Evolutionary conservation across 2,888 invertebrate genomes (phyloP), one percentile per base, ranked within the genome.

Genomic region (Hyalella azteca): DNA sequence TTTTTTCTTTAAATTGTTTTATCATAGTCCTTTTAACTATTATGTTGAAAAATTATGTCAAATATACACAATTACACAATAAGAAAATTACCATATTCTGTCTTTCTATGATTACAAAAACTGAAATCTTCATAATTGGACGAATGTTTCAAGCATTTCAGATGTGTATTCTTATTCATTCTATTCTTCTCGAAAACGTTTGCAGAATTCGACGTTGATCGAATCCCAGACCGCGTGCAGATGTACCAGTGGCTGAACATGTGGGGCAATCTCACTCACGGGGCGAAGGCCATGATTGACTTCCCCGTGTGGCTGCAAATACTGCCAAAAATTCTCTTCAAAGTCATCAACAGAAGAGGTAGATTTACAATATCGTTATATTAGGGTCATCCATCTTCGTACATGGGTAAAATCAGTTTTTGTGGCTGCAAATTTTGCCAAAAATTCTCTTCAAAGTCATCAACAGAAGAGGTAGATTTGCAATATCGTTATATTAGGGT

Each of bases 271-370:
- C 88, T 92, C 73, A 88, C 91, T 40, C 87, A 88, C 75, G 87
- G 88, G 13, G 89, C 90, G 54, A 88, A 88, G 84, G 89, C 90
- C 82, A 90, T 93, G 86, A 88, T 90, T 0, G 92, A 92, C 85
- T 90, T 93, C 82, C 93, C 93, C 0, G 89, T 93, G n/a, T 93
- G 93, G 90, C 88, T 93, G 60, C 93, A 93, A 86, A 92, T 92
- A 87, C 90, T 93, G 85, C 92, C 92, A 86, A 93, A 92, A 89
- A 91, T 93, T 85, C 87, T 93, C 49, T 93, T 92, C 87, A 91
- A 91, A 86, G 92, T 92, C 32, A 91, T 93, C 80, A 92, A 93
- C 86, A 91, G 91, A 87, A 90, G 90, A 86, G 90, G 93, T 92
- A 87, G 89, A 89, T 2, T 45, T 45, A 45, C 19, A 45, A 45